phyloP scores from a whole-genome alignment of 2,888 invertebrate species.

The Volucella inflata region DNA sequence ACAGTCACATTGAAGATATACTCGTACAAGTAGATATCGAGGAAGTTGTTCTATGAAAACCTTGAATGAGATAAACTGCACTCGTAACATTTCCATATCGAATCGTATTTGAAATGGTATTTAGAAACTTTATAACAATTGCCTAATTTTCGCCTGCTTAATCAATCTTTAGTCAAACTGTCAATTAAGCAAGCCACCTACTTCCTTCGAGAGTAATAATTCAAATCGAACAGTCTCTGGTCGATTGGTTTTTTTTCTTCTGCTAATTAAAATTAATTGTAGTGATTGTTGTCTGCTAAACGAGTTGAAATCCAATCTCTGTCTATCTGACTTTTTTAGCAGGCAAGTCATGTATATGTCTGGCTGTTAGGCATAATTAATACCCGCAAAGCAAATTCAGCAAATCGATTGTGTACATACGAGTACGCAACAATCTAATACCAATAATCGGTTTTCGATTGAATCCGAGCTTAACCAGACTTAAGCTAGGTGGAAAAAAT shows the following conservation, averaged over 20 bases:
- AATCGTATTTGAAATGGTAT: too few species aligned
- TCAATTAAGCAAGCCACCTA: not conserved
- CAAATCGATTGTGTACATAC: constrained; percentile 15
- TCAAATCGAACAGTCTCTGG: constrained; percentile 6
- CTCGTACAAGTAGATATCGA: too few species aligned
- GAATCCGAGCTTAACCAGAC: not conserved
- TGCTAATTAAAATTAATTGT: constrained; percentile 57
- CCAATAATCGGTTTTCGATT: constrained; percentile 43
- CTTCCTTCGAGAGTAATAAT: constrained; percentile 23
- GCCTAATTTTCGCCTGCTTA: too few species aligned
- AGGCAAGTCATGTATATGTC: constrained; percentile 18
- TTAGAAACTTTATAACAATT: too few species aligned
- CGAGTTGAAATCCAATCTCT: constrained; percentile 21
- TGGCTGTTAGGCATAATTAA: constrained; percentile 36
- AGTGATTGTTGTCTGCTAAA: constrained; percentile 42
- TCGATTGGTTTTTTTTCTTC: constrained; percentile 3
- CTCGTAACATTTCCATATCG: too few species aligned
- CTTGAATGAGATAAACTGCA: too few species aligned
- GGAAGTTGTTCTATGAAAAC: too few species aligned
- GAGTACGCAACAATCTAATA: constrained; percentile 33
- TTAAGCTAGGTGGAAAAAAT: not conserved
- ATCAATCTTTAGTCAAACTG: too few species aligned
- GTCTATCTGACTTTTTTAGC: not conserved
- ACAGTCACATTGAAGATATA: too few species aligned
- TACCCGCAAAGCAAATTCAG: constrained; percentile 24